These are phyloP conservation scores for Caenorhabditis sulstoni DNA, from an alignment of 2,888 invertebrate genomes.

Conservation along the genomic window DNA sequence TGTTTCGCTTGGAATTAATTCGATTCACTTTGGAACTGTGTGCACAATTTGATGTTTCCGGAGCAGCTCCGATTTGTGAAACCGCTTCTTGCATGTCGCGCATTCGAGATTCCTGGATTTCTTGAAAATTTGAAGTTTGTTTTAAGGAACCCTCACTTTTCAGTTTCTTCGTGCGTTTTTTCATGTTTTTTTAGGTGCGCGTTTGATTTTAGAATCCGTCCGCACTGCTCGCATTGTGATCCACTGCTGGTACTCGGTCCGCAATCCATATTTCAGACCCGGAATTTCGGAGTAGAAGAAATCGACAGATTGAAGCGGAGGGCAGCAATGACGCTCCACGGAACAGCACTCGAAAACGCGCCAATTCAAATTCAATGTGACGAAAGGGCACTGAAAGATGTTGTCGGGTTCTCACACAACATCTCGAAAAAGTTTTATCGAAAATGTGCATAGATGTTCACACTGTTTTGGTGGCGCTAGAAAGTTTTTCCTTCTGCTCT, in stretches of 20 bases:
- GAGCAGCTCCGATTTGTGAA: slow-evolving; percentile 33
- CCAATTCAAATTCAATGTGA: neutral
- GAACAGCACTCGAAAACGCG: too few relatives aligned
- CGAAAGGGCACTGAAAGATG: neutral
- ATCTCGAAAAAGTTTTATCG: too few relatives aligned
- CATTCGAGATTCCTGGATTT: slow-evolving; percentile 44
- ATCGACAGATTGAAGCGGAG: too few relatives aligned
- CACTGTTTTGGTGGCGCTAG: too few relatives aligned
- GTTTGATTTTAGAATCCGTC: slow-evolving; percentile 39
- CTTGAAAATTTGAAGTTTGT: neutral
- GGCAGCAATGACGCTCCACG: too few relatives aligned
- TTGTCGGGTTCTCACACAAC: too few relatives aligned
- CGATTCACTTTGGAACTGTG: slow-evolving; percentile 40
- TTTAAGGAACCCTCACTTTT: slow-evolving; percentile 25
- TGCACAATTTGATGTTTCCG: slow-evolving; percentile 58
- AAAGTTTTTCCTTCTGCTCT: neutral
- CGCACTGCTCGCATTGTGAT: slow-evolving; percentile 57
- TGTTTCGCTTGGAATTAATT: slow-evolving; percentile 6
- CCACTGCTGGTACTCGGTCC: slow-evolving; percentile 8
- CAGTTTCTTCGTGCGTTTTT: slow-evolving; percentile 42
- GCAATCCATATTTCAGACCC: neutral
- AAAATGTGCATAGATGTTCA: too few relatives aligned
- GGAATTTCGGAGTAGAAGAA: too few relatives aligned
- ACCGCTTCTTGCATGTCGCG: slow-evolving; percentile 40
- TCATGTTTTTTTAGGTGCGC: slow-evolving; percentile 43